Base-by-base conservation (phyloP, 2,797 vertebrate species). In the Schizopygopsis malacanthus region DNA sequence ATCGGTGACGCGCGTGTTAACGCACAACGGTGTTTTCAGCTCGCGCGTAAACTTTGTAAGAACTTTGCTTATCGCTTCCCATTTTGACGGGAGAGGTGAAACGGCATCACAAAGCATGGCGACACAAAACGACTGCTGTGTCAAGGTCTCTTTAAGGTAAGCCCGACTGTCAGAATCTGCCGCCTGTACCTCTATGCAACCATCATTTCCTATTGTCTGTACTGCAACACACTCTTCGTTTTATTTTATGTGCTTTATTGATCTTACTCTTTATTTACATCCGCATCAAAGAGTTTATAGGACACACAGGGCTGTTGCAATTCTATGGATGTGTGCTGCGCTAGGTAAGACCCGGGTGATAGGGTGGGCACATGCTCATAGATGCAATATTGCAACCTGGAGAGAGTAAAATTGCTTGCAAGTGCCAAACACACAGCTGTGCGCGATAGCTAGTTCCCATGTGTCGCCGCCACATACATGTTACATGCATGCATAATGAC, bases 81-180 rank as follows among this genome's bases (percentile, higher is more conserved):
- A 81, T 56, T 80, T 82, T 73, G 75, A 70, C 72, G 70, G 71
- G 85, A 33, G 72, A 76, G 25, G 39, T 43, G 79, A 79, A 45
- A 43, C 89, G 3, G 33, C 45, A 82, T 86, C 88, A 80, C 89
- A 83, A 89, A 93, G 45, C 90, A 98, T 98, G 97, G 97, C 97
- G 90, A 94, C 93, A 84, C 96, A 93, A 91, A 95, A 94, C 87
- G 98, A 98, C 93, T 97, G 97, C 94, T 96, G 94, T 81, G 97
- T 99, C 88, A 97, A 98, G 96, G 98, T 98, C 92, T 97, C 96
- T 28, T 90, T 98, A 93, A 97, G 98, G 98, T 98, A 95, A 96
- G 96, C 47, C 43, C 18, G 33, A 61, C 37, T 70, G 56, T 45
- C 77, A 88, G 86, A 61, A 41, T 63, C 43, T 67, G 56, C 52